phyloP scores from a whole-genome alignment of 2,797 vertebrate genomes.

The Malurus leucopterus region DNA sequence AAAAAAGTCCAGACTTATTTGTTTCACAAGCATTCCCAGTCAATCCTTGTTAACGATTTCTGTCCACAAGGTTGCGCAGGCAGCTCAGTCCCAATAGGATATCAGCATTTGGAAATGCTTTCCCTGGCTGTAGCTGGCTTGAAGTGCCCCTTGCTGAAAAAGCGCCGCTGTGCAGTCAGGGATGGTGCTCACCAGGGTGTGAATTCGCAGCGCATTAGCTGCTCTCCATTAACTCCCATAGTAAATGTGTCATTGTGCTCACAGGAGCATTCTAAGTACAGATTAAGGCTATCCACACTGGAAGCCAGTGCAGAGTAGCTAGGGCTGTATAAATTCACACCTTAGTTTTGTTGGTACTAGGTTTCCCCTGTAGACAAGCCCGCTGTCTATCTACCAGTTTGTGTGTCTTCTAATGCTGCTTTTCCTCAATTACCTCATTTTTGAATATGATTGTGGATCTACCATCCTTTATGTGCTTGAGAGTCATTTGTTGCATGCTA shows the following conservation, averaged over 20 bases:
- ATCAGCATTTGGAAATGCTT: neutral
- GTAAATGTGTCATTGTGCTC: slow-evolving; percentile 37
- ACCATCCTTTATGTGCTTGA: neutral
- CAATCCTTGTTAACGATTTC: neutral
- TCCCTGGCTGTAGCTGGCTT: neutral
- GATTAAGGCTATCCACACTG: slow-evolving; percentile 16
- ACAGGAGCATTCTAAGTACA: neutral
- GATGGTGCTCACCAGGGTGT: neutral
- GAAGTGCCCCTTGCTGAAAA: neutral
- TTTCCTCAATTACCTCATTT: neutral
- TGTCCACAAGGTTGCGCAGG: fast-evolving
- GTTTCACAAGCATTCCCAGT: neutral
- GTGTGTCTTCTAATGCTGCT: neutral
- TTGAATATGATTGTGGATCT: neutral
- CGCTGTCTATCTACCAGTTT: neutral
- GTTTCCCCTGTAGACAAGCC: neutral
- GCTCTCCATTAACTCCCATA: neutral
- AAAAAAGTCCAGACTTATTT: neutral
- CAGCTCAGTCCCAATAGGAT: neutral
- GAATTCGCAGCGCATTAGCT: slow-evolving; percentile 7
- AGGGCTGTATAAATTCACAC: slow-evolving; percentile 32
- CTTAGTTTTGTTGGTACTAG: neutral
- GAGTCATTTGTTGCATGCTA: neutral
- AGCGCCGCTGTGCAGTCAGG: neutral
- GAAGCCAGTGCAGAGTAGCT: neutral